phyloP scores from a whole-genome alignment of 2,888 invertebrate species.

The Hirudinaria manillensis region DNA sequence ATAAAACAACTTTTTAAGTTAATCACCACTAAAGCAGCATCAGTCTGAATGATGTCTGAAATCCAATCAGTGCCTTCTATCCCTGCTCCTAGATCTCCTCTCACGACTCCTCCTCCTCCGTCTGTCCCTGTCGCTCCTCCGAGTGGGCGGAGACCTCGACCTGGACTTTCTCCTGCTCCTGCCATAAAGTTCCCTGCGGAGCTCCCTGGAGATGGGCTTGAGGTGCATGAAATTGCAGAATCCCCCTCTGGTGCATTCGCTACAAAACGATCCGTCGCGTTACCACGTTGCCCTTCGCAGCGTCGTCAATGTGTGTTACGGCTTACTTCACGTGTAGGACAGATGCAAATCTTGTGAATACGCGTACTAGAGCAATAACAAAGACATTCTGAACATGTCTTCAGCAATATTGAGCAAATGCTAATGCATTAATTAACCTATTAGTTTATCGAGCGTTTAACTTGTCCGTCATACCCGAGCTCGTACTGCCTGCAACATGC shows the following conservation, averaged over 20 bases:
- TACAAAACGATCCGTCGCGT: constrained; percentile 44
- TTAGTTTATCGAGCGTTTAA: background rate
- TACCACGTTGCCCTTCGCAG: background rate
- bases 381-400: too few relatives aligned
- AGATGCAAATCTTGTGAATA: constrained; percentile 3
- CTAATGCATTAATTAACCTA: too few relatives aligned
- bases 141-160: constrained; percentile 14
- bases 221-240: constrained; percentile 99
- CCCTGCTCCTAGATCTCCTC: constrained; percentile 11
- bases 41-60: too few relatives aligned
- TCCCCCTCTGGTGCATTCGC: constrained; percentile 92
- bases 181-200: constrained; percentile 67
- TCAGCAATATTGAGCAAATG: too few relatives aligned
- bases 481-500: constrained; percentile 99
- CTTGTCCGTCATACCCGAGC: constrained; percentile 67
- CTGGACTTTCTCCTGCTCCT: constrained; percentile 26
- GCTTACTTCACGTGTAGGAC: background rate
- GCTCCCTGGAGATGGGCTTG: constrained; percentile 91
- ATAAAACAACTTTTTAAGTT: too few relatives aligned
- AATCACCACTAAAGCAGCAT: too few relatives aligned
- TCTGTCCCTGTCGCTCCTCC: constrained; percentile 21
- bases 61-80: background rate
- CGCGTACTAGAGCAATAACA: background rate
- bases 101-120: constrained; percentile 26
- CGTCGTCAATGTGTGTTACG: too few relatives aligned